Conservation (phyloP, 2,888 invertebrate genomes). For the Gymnosoma rotundatum region DNA sequence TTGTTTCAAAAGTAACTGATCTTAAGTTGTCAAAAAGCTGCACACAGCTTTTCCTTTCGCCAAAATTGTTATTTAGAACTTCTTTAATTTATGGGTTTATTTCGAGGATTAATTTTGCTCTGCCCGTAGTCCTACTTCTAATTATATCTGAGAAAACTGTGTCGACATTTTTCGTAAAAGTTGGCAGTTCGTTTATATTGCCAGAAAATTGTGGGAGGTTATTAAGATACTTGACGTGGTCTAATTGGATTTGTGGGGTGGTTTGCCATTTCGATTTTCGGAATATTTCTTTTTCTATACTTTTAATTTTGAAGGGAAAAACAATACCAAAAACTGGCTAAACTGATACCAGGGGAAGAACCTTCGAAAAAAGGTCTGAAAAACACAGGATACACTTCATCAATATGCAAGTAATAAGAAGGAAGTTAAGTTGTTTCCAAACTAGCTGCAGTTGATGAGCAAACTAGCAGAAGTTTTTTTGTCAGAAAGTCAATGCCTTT, state of each 20-base stretch:
- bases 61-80: constrained; percentile 14
- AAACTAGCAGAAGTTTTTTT: no score
- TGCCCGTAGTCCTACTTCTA: constrained; percentile 8
- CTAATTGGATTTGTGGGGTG: constrained; percentile 7
- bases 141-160: constrained; percentile 11
- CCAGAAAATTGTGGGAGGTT: background rate
- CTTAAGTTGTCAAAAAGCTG: constrained; percentile 30
- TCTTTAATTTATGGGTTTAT: constrained; percentile 27
- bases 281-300: no score
- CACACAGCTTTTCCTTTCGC: constrained; percentile 17
- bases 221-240: constrained; percentile 22
- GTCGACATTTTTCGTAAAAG: constrained; percentile 8
- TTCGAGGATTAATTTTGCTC: constrained; percentile 23
- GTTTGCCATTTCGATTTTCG: background rate
- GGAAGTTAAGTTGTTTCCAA: no score
- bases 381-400: no score
- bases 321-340: no score
- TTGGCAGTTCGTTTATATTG: constrained; percentile 10
- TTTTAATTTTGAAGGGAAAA: no score
- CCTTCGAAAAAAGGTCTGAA: no score
- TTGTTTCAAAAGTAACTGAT: constrained; percentile 10
- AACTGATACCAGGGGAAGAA: no score
- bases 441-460: no score
- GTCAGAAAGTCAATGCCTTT: no score
- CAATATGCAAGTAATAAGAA: no score